phyloP scores from a whole-genome alignment of 2,797 vertebrate species.

The Catamblyrhynchus diadema region DNA sequence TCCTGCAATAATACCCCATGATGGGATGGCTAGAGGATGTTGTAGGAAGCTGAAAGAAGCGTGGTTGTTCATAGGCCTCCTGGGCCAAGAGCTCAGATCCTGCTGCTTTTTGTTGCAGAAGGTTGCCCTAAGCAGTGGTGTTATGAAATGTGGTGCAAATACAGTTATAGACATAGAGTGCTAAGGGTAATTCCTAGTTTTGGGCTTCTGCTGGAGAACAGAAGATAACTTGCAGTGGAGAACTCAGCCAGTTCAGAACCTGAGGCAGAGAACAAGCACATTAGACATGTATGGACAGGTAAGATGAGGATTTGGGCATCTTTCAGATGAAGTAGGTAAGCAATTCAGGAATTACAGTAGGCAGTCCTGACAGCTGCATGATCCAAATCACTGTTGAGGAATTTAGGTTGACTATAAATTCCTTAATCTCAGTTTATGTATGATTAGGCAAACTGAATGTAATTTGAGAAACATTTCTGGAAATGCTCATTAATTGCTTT shows the following conservation, averaged over 20 bases:
- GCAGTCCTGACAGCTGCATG: neutral
- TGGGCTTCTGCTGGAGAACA: neutral
- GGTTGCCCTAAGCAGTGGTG: neutral
- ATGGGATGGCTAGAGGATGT: neutral
- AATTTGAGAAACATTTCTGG: neutral
- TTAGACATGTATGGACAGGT: neutral
- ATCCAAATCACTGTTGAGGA: neutral
- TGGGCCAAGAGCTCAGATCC: neutral
- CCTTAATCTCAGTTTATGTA: neutral
- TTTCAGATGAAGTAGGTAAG: neutral
- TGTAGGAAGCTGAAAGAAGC: neutral
- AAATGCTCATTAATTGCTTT: neutral
- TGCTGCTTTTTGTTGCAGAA: neutral
- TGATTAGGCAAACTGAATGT: neutral
- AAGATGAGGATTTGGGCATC: neutral
- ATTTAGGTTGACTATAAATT: neutral
- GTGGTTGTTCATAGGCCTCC: neutral
- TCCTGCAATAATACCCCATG: neutral
- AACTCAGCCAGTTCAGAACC: neutral
- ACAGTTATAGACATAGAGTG: neutral
- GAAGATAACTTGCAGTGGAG: neutral
- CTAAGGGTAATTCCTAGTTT: neutral
- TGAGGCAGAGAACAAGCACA: neutral
- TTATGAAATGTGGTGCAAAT: neutral
- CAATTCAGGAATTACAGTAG: neutral